Conservation (phyloP, 2,113 vertebrate genomes). For the Ibidorhyncha struthersii region DNA sequence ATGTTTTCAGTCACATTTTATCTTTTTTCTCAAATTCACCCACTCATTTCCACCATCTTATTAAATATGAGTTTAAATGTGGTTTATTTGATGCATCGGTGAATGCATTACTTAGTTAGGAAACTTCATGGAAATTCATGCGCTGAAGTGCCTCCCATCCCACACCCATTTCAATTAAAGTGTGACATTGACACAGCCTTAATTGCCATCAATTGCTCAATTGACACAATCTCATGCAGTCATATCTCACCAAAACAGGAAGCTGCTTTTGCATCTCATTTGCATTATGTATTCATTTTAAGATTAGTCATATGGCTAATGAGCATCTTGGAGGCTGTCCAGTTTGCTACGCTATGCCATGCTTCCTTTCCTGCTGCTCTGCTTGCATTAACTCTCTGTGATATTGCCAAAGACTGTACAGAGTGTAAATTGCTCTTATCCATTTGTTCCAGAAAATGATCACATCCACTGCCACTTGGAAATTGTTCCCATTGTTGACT, state of each 20-base stretch:
- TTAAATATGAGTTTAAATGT: constrained; percentile 40
- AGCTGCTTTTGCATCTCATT: constrained; percentile 61
- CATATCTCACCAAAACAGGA: constrained; percentile 74
- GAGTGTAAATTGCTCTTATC: constrained; percentile 53
- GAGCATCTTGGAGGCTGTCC: constrained; percentile 67
- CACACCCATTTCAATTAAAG: constrained; percentile 72
- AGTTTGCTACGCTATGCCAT: constrained; percentile 46
- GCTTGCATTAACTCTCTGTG: constrained; percentile 52
- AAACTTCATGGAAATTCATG: constrained; percentile 75
- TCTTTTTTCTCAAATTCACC: neutral
- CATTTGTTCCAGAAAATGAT: constrained; percentile 69
- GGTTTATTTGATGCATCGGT: constrained; percentile 38
- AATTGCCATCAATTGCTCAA: constrained; percentile 33
- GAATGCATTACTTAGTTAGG: constrained; percentile 29
- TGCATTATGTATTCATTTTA: constrained; percentile 72
- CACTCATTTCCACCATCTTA: neutral
- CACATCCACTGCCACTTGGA: constrained; percentile 42
- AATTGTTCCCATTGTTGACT: constrained; percentile 43
- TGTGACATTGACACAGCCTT: constrained; percentile 63
- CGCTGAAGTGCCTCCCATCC: constrained; percentile 57
- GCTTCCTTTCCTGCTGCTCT: constrained; percentile 23
- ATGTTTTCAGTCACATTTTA: neutral
- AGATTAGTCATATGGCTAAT: constrained; percentile 72
- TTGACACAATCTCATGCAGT: constrained; percentile 56
- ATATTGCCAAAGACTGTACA: constrained; percentile 45